Evolutionary conservation across 2,113 vertebrate species (phyloP), one percentile per base, ranked within the genome.

Genomic region (Cyprinodon tularosa): DNA sequence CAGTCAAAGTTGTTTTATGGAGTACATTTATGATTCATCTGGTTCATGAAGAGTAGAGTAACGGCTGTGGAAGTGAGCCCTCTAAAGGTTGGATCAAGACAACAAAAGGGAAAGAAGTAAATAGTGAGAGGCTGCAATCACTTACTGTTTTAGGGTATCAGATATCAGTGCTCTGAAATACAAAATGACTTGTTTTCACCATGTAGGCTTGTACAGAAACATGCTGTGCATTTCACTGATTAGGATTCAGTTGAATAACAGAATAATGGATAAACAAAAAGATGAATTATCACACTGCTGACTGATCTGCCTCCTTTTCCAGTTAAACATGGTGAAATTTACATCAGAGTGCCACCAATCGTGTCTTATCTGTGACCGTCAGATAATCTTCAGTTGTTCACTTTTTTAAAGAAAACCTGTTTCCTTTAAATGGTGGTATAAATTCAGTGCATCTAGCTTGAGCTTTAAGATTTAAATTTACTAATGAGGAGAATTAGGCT

Each of bases 31-130:
- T 71, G 39, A 44, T 76, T 60, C 77, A 68, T 74, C 42, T 68
- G 61, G 39, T 42, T 53, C 45, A 14, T 29, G 47, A 44, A 68
- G 13, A 63, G 60, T 66, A 71, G 42, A 67, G 10, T 66, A 61
- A 72, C 9, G 45, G 67, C 73, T 81, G 77, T 84, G 71, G 53
- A 42, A 87, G 87, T 85, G 87, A 84, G 84, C 81, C 84, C 84
- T 76, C 86, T 88, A 72, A 77, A 50, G 77, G 76, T 77, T 71
- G 76, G 67, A 84, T 70, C 62, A 76, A 78, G 81, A 72, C 29
- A 83, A 48, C 66, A 39, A 38, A 38, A 71, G 40, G 45, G 73
- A n/a, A n/a, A 50, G 59, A 64, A 67, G 76, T 69, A 61, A 86
- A 74, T 62, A 13, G 69, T 17, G 36, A 71, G 12, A 62, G n/a